phyloP scores from a whole-genome alignment of 2,113 vertebrate species.

The Chamaea fasciata region DNA sequence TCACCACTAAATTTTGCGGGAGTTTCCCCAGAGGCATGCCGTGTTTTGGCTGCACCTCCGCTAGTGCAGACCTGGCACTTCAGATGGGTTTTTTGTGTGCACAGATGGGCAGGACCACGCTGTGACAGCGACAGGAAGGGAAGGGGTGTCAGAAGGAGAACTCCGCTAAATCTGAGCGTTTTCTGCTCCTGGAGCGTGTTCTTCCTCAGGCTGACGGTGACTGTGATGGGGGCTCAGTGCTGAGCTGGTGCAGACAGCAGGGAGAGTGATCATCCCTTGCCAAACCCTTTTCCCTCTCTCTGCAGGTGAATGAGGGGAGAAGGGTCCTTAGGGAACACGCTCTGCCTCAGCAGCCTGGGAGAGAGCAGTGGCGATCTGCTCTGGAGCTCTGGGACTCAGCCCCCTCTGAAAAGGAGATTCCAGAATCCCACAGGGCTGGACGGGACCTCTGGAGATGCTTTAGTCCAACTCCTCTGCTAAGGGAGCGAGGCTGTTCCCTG shows the following conservation, averaged over 20 bases:
- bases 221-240: background rate
- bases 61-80: background rate
- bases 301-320: background rate
- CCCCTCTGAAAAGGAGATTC: background rate
- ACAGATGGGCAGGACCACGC: background rate
- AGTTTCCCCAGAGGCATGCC: background rate
- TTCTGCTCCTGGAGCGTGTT: background rate
- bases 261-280: background rate
- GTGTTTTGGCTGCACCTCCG: background rate
- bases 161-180: background rate
- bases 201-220: background rate
- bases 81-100: background rate
- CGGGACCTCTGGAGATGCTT: background rate
- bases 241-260: background rate
- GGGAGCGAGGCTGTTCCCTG: background rate
- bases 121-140: background rate
- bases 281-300: background rate
- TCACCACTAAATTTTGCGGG: background rate
- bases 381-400: background rate
- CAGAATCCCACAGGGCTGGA: background rate
- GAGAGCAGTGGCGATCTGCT: background rate
- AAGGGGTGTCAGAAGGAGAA: background rate
- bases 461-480: background rate
- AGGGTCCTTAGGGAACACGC: background rate
- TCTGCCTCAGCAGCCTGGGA: background rate